Evolutionary conservation across 2,888 invertebrate genomes (phyloP).

Genomic region (Pristionchus exspectatus): DNA sequence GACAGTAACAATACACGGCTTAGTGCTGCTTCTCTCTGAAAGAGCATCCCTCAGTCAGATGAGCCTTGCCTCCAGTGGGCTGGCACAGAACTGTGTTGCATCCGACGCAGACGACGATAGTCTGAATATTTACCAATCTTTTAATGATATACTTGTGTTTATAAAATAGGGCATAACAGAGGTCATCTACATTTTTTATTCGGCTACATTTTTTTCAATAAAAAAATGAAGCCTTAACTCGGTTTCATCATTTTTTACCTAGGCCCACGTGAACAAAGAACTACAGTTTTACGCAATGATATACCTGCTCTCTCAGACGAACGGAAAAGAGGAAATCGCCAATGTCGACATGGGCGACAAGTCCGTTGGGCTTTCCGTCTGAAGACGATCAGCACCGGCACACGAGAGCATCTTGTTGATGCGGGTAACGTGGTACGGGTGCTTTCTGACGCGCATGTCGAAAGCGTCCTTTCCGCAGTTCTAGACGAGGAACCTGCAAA

Average conservation of each 20-base stretch:
- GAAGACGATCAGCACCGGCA: constrained; percentile 97
- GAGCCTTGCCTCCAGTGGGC: constrained; percentile 98
- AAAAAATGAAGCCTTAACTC: no score
- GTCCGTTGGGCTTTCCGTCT: constrained; percentile 96
- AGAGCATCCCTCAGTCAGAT: constrained; percentile 97
- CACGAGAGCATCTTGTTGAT: constrained; percentile 99
- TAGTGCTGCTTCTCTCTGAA: constrained; percentile 97
- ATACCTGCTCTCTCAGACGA: constrained; percentile 89
- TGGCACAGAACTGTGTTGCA: constrained; percentile 98
- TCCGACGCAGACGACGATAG: constrained; percentile 95
- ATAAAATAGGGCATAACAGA: no score
- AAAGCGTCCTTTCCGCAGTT: constrained; percentile 99
- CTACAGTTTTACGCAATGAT: background rate
- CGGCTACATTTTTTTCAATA: no score
- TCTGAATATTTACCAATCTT: no score
- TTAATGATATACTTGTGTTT: no score
- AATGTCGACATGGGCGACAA: constrained; percentile 99
- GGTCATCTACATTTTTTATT: no score
- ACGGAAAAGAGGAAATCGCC: constrained; percentile 99
- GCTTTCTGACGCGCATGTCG: constrained; percentile 97
- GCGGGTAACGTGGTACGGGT: constrained; percentile 99
- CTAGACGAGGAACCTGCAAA: constrained; percentile 86
- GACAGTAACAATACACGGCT: constrained; percentile 60
- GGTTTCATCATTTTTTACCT: no score
- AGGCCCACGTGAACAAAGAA: background rate